Percentiles rank a stretch among this genome's conserved stretches.
Conservation (phyloP, 1,140 invertebrate species). For the Procambarus clarkii region DNA sequence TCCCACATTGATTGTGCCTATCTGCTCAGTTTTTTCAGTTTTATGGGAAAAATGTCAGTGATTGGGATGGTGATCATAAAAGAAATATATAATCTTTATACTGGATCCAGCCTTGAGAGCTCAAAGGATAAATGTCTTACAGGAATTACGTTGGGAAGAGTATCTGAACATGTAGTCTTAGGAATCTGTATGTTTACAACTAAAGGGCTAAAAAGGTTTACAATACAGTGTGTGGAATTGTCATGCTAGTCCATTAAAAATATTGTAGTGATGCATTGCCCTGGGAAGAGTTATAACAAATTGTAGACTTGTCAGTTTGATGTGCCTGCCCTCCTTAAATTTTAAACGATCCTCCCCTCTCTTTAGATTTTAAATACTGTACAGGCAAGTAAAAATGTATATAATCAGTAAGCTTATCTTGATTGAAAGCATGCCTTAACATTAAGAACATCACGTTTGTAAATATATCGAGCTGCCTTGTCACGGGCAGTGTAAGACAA, state of each 20-base stretch:
- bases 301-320: background rate
- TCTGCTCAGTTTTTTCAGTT: constrained; percentile 8
- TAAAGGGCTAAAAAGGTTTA: constrained; percentile 10
- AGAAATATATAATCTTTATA: background rate
- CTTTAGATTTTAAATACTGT: background rate
- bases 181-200: background rate
- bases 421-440: background rate
- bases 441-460: background rate
- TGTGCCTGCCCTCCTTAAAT: constrained; percentile 23
- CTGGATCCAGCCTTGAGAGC: background rate
- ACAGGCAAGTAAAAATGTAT: background rate
- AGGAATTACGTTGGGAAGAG: background rate
- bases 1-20: constrained; percentile 10
- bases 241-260: constrained; percentile 29
- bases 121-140: constrained; percentile 13
- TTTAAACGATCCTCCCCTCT: background rate
- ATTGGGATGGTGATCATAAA: constrained; percentile 7
- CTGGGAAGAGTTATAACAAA: constrained; percentile 29
- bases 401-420: background rate
- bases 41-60: background rate
- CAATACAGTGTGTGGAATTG: constrained; percentile 21
- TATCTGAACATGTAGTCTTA: constrained; percentile 5
- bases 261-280: constrained; percentile 38
- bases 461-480: background rate
- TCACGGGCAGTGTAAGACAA: background rate